phyloP scores from a whole-genome alignment of 2,797 vertebrate genomes.

The Cryptoblepharus egeriae region DNA sequence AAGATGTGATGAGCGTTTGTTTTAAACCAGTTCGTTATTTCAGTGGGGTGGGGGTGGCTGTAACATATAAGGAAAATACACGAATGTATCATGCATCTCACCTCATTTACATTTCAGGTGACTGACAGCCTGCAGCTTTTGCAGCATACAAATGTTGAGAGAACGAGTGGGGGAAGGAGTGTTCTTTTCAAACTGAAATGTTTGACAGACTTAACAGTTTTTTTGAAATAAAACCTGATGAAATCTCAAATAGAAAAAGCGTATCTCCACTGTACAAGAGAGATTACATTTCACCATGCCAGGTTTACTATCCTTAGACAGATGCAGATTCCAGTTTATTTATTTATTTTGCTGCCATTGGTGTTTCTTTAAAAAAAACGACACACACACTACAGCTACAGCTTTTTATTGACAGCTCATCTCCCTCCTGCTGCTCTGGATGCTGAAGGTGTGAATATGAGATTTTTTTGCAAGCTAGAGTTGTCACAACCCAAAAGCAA shows the following conservation, averaged over 20 bases:
- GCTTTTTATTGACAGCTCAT: constrained; percentile 21
- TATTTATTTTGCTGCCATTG: constrained; percentile 43
- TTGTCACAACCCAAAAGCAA: constrained; percentile 55
- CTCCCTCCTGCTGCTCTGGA: constrained; percentile 47
- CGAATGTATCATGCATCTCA: constrained; percentile 61
- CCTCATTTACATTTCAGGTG: constrained; percentile 66
- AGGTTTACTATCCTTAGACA: constrained; percentile 52
- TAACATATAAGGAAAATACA: constrained; percentile 67
- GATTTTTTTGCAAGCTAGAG: constrained; percentile 8
- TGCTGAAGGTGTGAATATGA: constrained; percentile 8
- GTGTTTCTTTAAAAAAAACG: constrained; percentile 39
- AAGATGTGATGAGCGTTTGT: neutral
- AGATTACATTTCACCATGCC: constrained; percentile 59
- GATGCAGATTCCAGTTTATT: constrained; percentile 48
- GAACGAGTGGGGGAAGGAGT: neutral
- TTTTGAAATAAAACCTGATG: constrained; percentile 68
- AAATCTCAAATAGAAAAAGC: constrained; percentile 69
- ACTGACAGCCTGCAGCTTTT: constrained; percentile 65
- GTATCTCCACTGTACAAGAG: constrained; percentile 54
- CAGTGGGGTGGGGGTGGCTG: constrained; percentile 12
- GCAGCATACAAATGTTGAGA: constrained; percentile 65
- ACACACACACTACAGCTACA: neutral
- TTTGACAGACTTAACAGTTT: constrained; percentile 72
- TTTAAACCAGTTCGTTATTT: constrained; percentile 56
- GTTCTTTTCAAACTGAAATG: constrained; percentile 69